These are phyloP conservation scores for Mormyrops boulengeri DNA, from an alignment of 2,797 vertebrate species.

Conservation along the genomic window DNA sequence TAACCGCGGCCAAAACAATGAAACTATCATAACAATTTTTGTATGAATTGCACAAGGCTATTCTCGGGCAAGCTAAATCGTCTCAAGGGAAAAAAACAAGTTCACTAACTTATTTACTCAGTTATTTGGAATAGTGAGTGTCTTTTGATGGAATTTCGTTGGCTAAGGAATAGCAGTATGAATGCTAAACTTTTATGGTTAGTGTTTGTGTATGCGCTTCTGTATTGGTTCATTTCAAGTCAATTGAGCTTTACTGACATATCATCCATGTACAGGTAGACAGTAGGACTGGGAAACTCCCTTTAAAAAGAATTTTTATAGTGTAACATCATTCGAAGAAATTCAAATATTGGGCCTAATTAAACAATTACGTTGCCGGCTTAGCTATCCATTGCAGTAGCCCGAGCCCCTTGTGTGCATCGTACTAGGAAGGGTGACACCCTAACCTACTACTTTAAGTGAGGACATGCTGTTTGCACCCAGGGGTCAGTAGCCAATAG, in stretches of 20 bases:
- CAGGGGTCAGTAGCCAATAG: neutral
- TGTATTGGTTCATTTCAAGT: neutral
- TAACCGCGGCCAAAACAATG: slow-evolving; percentile 54
- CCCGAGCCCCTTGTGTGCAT: neutral
- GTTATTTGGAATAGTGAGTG: neutral
- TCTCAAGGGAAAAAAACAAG: slow-evolving; percentile 35
- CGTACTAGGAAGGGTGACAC: neutral
- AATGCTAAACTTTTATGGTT: neutral
- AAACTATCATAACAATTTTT: slow-evolving; percentile 39
- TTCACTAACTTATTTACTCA: slow-evolving; percentile 9
- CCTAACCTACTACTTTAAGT: neutral
- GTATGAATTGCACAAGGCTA: slow-evolving; percentile 33
- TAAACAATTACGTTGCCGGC: neutral
- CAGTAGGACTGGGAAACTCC: neutral
- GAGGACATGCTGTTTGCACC: neutral
- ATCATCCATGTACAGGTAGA: neutral
- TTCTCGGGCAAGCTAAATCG: slow-evolving; percentile 29
- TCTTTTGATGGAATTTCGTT: neutral
- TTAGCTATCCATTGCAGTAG: neutral
- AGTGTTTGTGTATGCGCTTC: neutral
- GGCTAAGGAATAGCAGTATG: neutral
- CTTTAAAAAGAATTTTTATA: neutral
- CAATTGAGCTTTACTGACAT: neutral
- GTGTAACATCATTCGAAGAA: neutral
- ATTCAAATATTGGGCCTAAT: neutral